phyloP scores from a whole-genome alignment of 2,113 vertebrate genomes.

The Aegithalos caudatus region DNA sequence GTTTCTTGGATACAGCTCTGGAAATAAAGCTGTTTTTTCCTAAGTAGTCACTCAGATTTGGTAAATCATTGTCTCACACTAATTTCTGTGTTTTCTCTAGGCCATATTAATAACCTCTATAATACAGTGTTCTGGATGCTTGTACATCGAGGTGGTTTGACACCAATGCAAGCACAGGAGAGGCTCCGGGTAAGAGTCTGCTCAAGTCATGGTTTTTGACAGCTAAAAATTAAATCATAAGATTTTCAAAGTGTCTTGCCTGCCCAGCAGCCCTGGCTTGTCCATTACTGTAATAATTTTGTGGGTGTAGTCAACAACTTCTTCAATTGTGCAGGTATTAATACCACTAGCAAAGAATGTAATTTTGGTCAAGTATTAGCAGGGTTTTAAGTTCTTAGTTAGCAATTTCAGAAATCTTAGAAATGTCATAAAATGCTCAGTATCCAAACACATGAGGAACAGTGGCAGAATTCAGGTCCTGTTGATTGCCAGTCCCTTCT shows the following conservation, averaged over 20 bases:
- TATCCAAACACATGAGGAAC: neutral
- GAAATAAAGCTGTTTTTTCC: neutral
- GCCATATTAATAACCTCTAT: constrained; percentile 96
- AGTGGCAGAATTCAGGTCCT: neutral
- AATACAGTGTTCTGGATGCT: constrained; percentile 96
- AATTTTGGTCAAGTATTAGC: neutral
- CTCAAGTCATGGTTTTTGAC: neutral
- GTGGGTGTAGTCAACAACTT: neutral
- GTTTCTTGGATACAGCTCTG: neutral
- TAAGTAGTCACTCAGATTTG: neutral
- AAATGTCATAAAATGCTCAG: neutral
- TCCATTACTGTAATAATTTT: neutral
- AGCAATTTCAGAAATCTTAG: neutral
- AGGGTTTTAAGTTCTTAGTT: neutral
- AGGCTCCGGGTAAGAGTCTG: constrained; percentile 80
- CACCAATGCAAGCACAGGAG: constrained; percentile 83
- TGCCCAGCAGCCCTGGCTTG: neutral
- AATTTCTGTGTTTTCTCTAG: constrained; percentile 58
- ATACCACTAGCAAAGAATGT: neutral
- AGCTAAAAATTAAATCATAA: neutral
- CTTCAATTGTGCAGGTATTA: neutral
- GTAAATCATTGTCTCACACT: neutral
- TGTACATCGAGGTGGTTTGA: constrained; percentile 86
- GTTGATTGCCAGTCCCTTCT: neutral
- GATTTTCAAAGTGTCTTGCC: neutral